Base-by-base conservation (phyloP, 2,113 vertebrate species). In the Hemichromis elongatus region DNA sequence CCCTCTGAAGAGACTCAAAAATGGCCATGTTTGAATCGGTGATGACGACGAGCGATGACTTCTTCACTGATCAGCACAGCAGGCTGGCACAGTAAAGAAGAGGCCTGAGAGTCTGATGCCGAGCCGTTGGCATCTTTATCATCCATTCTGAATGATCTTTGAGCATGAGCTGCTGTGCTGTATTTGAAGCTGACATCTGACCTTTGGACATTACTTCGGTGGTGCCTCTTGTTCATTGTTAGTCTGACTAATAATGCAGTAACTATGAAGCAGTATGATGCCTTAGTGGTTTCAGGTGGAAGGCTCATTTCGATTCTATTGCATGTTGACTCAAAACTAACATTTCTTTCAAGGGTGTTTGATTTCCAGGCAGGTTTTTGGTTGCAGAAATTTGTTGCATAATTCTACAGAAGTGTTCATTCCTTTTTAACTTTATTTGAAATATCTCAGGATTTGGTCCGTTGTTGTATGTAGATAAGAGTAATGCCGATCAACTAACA, bases 391-490 rank as follows among this genome's bases (percentile, higher is more conserved):
- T 40, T 63, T 1, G 5, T 66, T 45, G 10, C 7, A 53, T 63
- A 40, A 79, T 37, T 82, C 13, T 68, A 5, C 21, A 2, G 2
- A 61, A 28, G 33, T 85, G 35, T 54, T 68, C 9, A 45, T 42
- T 73, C 9, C 24, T 56, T 33, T 50, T 8, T 55, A 61, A 40
- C 7, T 35, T 50, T 7, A 77, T 78, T 42, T 81, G 9, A 4
- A 61, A 21, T 50, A 24, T 85, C 54, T 86, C 89, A 82, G 89
- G 89, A 83, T 80, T 35, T 86, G 35, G 28, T 86, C 33, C 45
- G 6, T 11, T 75, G 6, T 11, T 75, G 37, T 26, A 45, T 84
- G 14, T 54, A 18, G 13, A 79, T 56, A 42, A 56, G 33, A 28
- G 37, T 42, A 45, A 79, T 40, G 9, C 68, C 30, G 42, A 73